Base-by-base conservation (phyloP, 2,888 invertebrate species). In the Spicauda simplicius region DNA sequence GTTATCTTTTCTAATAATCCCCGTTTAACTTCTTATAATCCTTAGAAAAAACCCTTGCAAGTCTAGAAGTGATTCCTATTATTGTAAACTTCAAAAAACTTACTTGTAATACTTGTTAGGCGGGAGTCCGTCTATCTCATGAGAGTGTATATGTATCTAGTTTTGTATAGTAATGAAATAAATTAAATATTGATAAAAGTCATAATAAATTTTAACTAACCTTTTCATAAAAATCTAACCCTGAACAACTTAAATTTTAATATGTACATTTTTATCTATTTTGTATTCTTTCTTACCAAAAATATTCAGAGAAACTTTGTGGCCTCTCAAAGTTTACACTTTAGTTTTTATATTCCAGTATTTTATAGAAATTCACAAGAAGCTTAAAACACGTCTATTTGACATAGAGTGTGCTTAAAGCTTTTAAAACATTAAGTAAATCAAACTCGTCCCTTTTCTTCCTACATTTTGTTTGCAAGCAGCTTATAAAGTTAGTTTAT, bases 81-180 rank as follows among this genome's bases (percentile, higher is more conserved):
- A 33, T 16, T 25, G 2, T 5, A 5, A 4, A 25, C 5, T 5
- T 4, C 25, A 25, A 48, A 41, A 50, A 37, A 83, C 86, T 84
- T 77, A 95, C 95, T 95, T 95, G 85, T 97, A 97, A 66, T 94
- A 94, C 79, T 95, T 95, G 80, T 97, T 96, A 0, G 97, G 94
- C 70, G 95, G 95, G 8, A 98, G 90, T 48, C 96, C 95, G 50
- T 95, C 94, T 2, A 98, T 96, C 82, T 97, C 96, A 79, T 96
- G 97, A 16, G 96, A 96, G 68, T 96, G 94, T 61, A 97, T 95
- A 82, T 97, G 95, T 0, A n/a, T n/a, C n/a, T 25, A 25, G 25
- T 25, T 25, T 25, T 25, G 25, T 2, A 25, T 4, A 2, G 25
- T 25, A 25, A 25, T 25, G 5, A 25, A 25, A 4, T 4, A 25